A percentile compares a stretch with the other conserved stretches of the same genome.
Evolutionary conservation across 2,113 vertebrate species (phyloP).

Genomic region (Phodopus roborovskii): DNA sequence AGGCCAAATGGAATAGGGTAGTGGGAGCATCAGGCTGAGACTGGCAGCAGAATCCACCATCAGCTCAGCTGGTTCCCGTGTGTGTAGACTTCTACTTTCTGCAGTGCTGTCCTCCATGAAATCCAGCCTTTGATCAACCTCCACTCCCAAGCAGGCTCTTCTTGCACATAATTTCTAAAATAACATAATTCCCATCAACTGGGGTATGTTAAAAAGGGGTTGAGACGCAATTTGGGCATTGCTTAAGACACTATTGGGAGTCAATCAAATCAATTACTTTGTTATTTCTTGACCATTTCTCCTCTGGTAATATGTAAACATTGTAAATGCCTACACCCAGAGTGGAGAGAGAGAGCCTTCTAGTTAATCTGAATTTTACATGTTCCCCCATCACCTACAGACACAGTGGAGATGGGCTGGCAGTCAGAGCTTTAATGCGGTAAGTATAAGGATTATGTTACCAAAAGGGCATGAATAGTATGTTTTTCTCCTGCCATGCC

Average conservation of each 20-base stretch:
- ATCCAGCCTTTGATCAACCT: background rate
- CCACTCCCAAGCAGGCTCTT: background rate
- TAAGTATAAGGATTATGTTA: background rate
- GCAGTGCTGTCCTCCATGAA: background rate
- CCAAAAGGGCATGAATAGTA: background rate
- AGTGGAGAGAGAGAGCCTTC: background rate
- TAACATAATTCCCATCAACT: background rate
- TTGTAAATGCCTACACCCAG: background rate
- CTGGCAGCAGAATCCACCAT: background rate
- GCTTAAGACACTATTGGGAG: background rate
- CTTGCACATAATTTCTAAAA: background rate
- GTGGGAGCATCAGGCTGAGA: background rate
- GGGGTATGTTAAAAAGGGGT: background rate
- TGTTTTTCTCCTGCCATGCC: background rate
- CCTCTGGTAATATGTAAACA: background rate
- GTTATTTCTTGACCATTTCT: background rate
- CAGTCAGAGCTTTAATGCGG: too few relatives aligned
- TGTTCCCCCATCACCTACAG: background rate
- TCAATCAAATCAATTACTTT: background rate
- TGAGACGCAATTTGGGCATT: background rate
- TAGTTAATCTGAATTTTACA: background rate
- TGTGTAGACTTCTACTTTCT: background rate
- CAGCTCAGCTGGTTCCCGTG: background rate
- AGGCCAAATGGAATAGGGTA: background rate
- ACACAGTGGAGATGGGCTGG: background rate